A percentile compares a stretch with the other conserved stretches of the same genome.
phyloP scores from a whole-genome alignment of 2,797 vertebrate species.

The Muraenolepis orangiensis region DNA sequence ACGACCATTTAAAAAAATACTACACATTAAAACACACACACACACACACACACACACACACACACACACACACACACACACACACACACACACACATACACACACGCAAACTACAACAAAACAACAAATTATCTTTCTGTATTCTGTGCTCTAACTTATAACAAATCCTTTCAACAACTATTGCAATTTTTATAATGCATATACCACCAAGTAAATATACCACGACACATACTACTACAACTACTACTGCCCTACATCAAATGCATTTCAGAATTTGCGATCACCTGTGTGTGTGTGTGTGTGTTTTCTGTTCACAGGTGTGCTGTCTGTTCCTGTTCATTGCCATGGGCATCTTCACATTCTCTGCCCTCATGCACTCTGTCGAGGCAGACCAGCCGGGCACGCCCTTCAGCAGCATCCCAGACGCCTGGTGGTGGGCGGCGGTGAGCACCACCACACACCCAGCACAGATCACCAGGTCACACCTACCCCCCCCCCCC shows the following conservation, averaged over 20 bases:
- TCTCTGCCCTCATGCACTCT: slow-evolving; percentile 88
- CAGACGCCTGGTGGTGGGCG: slow-evolving; percentile 90
- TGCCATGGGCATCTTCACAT: slow-evolving; percentile 89
- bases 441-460: slow-evolving; percentile 75
- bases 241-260: no score
- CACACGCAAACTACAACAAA: no score
- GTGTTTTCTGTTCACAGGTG: slow-evolving; percentile 59
- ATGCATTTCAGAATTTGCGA: not conserved
- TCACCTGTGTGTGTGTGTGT: not conserved
- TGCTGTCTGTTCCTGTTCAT: slow-evolving; percentile 92
- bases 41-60: not conserved
- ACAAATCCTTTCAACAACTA: not conserved
- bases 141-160: not conserved
- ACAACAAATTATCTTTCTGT: not conserved
- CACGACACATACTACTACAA: no score
- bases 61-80: no score
- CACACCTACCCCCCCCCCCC: not conserved
- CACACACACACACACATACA: no score
- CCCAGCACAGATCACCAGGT: not conserved
- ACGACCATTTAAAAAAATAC: no score
- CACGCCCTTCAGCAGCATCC: slow-evolving; percentile 89
- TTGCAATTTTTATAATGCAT: not conserved
- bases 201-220: no score
- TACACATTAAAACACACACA: not conserved
- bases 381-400: slow-evolving; percentile 85